Evolutionary conservation across 2,797 vertebrate genomes (phyloP), one percentile per base, ranked within the genome.

Genomic region (Sparus aurata): DNA sequence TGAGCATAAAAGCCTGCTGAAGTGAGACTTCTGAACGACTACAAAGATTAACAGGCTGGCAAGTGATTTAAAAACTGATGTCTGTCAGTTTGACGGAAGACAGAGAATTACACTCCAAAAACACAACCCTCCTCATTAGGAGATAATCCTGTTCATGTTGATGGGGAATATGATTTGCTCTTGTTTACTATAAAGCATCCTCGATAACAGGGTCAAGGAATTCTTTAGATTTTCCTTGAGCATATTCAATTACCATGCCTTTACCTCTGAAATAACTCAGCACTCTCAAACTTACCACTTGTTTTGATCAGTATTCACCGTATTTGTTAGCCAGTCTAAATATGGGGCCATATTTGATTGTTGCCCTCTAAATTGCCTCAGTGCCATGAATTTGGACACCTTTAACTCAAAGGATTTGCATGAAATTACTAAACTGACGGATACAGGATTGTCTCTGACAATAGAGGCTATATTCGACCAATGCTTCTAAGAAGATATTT

Each of bases 391-490:
- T 85, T 82, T 59, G 84, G 63, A 87, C 54, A 15, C 82, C 41
- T 64, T 81, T 78, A 86, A 93, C 80, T 93, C 80, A 43, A 82
- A 65, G 64, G 89, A 90, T 93, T 91, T 89, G 81, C 91, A 93
- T 93, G 55, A 84, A 90, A 94, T 93, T 89, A 91, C 79, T 88
- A 61, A 45, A 82, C 69, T 34, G 72, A 67, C 23, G 45, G 68
- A 76, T 65, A 55, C 41, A 1, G 83, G 79, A 85, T 87, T 84
- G 83, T 82, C 79, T 86, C 84, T 78, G 73, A 91, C 88, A 91
- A 91, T 84, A 41, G 83, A 79, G 73, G 69, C 70, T 81, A 71
- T 81, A 71, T 84, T 89, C 38, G 53, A 85, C 80, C 74, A 54
- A 69, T 79, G 73, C 75, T 80, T 83, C 73, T 69, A 80, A 90